Conservation (phyloP, 2,797 vertebrate genomes). For the Pseudomugil gertrudae region DNA sequence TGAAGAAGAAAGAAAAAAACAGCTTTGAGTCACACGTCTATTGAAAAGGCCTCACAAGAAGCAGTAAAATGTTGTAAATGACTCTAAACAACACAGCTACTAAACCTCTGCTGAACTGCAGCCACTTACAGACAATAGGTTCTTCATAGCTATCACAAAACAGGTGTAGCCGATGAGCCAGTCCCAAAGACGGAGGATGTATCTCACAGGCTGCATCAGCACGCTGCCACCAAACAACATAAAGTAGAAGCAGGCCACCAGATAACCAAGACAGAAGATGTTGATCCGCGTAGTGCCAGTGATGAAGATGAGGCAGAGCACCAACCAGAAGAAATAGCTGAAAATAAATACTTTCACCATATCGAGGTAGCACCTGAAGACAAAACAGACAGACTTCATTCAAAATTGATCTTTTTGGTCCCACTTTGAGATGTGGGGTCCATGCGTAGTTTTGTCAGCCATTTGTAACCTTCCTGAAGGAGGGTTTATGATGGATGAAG, state of each 20-base stretch:
- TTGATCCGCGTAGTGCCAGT: constrained; percentile 81
- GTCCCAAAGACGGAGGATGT: constrained; percentile 80
- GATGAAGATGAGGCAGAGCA: constrained; percentile 87
- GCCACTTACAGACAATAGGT: constrained; percentile 78
- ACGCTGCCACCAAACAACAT: constrained; percentile 82
- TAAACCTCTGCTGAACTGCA: neutral
- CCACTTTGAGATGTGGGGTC: neutral
- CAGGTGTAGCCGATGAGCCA: constrained; percentile 81
- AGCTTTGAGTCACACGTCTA: neutral
- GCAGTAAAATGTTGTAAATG: neutral
- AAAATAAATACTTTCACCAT: constrained; percentile 84
- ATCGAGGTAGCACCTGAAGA: constrained; percentile 81
- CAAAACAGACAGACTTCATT: neutral
- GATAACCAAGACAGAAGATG: constrained; percentile 82
- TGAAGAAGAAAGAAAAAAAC: constrained; percentile 28
- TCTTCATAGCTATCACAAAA: constrained; percentile 82
- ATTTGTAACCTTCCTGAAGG: neutral
- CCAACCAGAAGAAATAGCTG: constrained; percentile 86
- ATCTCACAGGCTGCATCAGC: constrained; percentile 79
- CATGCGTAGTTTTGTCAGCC: neutral
- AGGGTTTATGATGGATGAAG: neutral
- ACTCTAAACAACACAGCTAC: neutral
- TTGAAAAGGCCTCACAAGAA: neutral
- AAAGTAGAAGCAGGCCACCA: constrained; percentile 86
- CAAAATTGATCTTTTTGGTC: neutral